Evolutionary conservation across 2,797 vertebrate genomes (phyloP).

Genomic region (Oophaga sylvatica): DNA sequence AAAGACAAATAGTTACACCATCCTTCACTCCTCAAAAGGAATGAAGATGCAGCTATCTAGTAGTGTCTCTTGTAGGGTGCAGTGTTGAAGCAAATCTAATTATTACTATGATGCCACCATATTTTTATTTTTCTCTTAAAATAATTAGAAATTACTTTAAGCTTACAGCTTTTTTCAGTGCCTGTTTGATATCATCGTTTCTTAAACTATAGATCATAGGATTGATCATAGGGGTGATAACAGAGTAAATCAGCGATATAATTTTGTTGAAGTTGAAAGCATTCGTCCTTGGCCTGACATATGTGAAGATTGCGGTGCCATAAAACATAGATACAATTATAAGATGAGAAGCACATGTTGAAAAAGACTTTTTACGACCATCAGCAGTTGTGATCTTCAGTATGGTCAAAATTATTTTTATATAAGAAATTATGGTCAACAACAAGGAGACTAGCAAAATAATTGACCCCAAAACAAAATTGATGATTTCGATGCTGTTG

Average conservation of each 20-base stretch:
- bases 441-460: slow-evolving; percentile 22
- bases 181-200: slow-evolving; percentile 67
- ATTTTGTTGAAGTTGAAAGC: slow-evolving; percentile 67
- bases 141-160: not conserved
- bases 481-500: slow-evolving; percentile 25
- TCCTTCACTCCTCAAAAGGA: too few relatives aligned
- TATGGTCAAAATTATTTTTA: slow-evolving; percentile 41
- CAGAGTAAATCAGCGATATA: slow-evolving; percentile 67
- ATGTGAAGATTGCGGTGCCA: slow-evolving; percentile 64
- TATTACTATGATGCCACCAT: not conserved
- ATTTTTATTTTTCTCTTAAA: not conserved
- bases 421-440: slow-evolving; percentile 36
- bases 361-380: slow-evolving; percentile 40
- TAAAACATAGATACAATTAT: slow-evolving; percentile 47
- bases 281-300: slow-evolving; percentile 66
- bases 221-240: slow-evolving; percentile 68
- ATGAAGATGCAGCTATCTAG: not conserved
- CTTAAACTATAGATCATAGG: slow-evolving; percentile 67
- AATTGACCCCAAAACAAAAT: slow-evolving; percentile 47
- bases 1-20: not conserved
- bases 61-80: not conserved
- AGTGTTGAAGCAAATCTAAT: not conserved
- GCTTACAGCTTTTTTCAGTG: slow-evolving; percentile 39
- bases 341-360: slow-evolving; percentile 45
- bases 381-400: slow-evolving; percentile 42